phyloP scores from a whole-genome alignment of 2,113 vertebrate genomes.

The Pygoscelis adeliae region DNA sequence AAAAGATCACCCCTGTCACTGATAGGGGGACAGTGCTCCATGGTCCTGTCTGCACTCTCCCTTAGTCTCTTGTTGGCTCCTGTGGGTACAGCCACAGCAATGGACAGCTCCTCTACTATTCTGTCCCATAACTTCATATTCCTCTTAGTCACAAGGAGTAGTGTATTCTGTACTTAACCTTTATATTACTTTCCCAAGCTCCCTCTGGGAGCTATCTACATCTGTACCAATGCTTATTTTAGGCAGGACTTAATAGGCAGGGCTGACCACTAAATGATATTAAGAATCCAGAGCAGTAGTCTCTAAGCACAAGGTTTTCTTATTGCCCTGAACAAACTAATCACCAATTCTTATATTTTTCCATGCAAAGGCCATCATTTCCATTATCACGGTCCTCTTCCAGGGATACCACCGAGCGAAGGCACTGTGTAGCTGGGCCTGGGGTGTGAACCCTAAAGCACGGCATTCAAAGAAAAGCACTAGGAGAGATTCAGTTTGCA shows the following conservation, averaged over 20 bases:
- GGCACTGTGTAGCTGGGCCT: not conserved
- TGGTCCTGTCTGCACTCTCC: not conserved
- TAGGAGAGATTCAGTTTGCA: not conserved
- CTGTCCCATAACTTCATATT: not conserved
- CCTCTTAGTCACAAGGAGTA: not conserved
- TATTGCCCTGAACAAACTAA: not conserved
- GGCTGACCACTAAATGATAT: not conserved
- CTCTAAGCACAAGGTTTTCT: not conserved
- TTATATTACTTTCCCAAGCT: not conserved
- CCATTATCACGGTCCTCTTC: not conserved
- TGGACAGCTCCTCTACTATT: not conserved
- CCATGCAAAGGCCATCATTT: not conserved
- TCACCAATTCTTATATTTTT: not conserved
- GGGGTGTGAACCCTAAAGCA: not conserved
- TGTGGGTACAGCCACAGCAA: not conserved
- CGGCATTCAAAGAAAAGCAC: fast-evolving
- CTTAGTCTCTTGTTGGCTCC: not conserved
- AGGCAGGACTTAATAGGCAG: not conserved
- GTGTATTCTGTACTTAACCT: not conserved
- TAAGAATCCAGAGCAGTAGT: not conserved
- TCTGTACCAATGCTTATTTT: not conserved
- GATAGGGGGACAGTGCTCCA: fast-evolving
- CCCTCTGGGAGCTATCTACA: not conserved
- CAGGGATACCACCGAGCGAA: not conserved
- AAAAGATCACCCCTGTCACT: not conserved